Evolutionary conservation across 2,113 vertebrate genomes (phyloP).

Genomic region (Chionomys nivalis): DNA sequence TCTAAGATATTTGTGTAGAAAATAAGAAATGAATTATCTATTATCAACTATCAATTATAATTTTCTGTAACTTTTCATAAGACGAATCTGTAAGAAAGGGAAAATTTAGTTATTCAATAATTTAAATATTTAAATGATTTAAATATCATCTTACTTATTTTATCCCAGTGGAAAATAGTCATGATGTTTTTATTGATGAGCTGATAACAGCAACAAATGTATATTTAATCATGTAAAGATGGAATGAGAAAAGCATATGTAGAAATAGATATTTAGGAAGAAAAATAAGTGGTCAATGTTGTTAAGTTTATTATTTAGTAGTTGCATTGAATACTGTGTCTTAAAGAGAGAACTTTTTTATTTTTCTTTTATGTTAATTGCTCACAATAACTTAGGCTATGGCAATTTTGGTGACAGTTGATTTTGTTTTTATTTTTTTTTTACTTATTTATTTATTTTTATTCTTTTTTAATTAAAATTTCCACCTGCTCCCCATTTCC

Average conservation of each 20-base stretch:
- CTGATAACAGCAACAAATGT: not conserved
- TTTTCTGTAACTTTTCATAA: not conserved
- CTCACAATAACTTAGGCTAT: not conserved
- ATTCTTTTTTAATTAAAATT: too few relatives aligned
- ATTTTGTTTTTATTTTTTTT: too few relatives aligned
- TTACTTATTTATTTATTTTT: too few relatives aligned
- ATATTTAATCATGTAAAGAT: not conserved
- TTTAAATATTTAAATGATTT: not conserved
- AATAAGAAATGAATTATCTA: not conserved
- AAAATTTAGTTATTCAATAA: not conserved
- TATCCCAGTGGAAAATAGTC: not conserved
- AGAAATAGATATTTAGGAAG: not conserved
- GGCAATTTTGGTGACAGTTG: not conserved
- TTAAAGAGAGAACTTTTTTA: not conserved
- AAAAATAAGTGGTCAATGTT: not conserved
- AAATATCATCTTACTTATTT: not conserved
- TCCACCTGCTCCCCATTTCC: too few relatives aligned
- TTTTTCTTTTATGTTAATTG: not conserved
- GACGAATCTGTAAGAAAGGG: not conserved
- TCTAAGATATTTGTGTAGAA: not conserved
- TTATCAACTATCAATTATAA: not conserved
- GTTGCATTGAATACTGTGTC: not conserved
- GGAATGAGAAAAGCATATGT: not conserved
- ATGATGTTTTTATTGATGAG: not conserved
- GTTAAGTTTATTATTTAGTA: not conserved